A percentile compares a stretch with the other conserved stretches of the same genome.
Evolutionary conservation across 2,888 invertebrate species (phyloP).

Genomic region (Acrocyrtus sp.): DNA sequence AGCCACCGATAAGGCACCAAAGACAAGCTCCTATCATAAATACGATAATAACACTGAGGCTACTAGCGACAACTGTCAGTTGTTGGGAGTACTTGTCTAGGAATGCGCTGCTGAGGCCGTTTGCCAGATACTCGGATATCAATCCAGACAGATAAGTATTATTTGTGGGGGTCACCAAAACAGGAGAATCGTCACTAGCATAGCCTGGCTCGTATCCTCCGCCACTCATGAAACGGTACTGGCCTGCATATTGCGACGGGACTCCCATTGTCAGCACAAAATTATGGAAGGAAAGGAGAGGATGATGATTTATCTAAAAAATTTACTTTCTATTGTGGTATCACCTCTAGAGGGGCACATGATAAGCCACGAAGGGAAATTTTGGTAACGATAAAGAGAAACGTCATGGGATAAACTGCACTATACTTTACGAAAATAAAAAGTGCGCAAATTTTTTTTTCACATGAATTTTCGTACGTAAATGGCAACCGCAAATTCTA

Average conservation of each 20-base stretch:
- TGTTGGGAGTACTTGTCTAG: conserved; percentile 42
- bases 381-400: no score
- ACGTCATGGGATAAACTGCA: no score
- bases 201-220: no score
- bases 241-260: no score
- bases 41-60: conserved; percentile 51
- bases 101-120: conserved; percentile 21
- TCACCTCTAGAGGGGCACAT: conserved; percentile 43
- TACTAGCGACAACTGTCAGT: conserved; percentile 50
- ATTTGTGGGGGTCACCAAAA: no score
- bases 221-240: no score
- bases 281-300: no score
- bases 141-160: neutral
- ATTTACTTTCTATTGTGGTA: neutral
- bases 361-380: no score
- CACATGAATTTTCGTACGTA: neutral
- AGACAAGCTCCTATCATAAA: conserved; percentile 50
- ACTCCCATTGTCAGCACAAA: neutral
- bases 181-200: no score
- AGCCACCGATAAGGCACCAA: conserved; percentile 44
- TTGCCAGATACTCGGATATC: conserved; percentile 27
- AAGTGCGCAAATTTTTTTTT: no score
- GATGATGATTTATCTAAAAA: no score
- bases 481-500: conserved; percentile 24
- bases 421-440: no score